Conservation (phyloP, 1,140 invertebrate species). For the Pinna nobilis region DNA sequence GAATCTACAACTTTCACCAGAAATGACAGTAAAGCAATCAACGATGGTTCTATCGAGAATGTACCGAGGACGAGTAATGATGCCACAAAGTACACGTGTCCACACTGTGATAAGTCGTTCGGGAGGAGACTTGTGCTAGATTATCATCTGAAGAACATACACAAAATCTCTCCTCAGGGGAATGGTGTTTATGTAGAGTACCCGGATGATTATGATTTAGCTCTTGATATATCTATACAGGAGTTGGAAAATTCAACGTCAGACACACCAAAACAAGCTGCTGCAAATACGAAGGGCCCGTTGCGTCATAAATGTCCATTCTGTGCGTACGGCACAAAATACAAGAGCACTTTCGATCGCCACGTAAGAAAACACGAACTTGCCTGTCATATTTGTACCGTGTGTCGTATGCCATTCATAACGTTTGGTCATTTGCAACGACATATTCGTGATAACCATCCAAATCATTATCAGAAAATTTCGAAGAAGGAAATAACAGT, state of each 20-base stretch:
- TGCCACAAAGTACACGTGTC: constrained; percentile 34
- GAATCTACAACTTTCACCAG: not conserved
- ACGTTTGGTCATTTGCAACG: constrained; percentile 44
- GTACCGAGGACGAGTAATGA: not conserved
- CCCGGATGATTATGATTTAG: constrained; percentile 39
- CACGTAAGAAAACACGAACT: constrained; percentile 47
- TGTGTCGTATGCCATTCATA: constrained; percentile 52
- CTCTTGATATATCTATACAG: constrained; percentile 42
- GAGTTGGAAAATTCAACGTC: constrained; percentile 34
- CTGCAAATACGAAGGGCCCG: not conserved
- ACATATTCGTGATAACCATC: constrained; percentile 47
- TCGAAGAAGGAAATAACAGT: constrained; percentile 22
- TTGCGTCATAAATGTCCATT: constrained; percentile 46
- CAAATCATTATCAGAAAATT: constrained; percentile 30
- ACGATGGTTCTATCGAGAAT: not conserved
- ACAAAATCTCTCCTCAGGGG: constrained; percentile 37
- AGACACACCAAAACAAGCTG: not conserved
- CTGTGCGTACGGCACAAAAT: constrained; percentile 46
- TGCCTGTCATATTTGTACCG: constrained; percentile 42
- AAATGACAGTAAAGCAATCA: not conserved
- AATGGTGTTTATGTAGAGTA: constrained; percentile 34
- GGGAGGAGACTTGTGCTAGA: constrained; percentile 43
- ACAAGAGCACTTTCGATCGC: constrained; percentile 50
- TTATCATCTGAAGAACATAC: constrained; percentile 42
- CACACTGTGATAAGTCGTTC: constrained; percentile 42